These are phyloP conservation scores for Seira ritae DNA, from an alignment of 2,888 invertebrate species.

Conservation along the genomic window DNA sequence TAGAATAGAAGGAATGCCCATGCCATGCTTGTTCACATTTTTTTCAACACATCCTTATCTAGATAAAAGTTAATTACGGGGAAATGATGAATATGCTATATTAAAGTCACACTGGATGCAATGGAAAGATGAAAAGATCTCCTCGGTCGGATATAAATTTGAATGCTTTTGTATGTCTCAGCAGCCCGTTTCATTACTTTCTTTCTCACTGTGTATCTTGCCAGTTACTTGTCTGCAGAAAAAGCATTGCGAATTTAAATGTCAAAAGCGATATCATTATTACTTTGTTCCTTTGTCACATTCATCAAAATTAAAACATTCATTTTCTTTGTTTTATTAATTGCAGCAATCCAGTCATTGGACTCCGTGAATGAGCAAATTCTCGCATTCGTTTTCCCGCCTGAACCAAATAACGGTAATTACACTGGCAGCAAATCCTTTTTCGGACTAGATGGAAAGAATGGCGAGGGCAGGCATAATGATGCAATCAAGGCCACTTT, in stretches of 20 bases:
- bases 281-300: background rate
- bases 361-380: slow-evolving; percentile 77
- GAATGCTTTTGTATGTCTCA: too few relatives aligned
- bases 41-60: slow-evolving; percentile 47
- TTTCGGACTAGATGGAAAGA: slow-evolving; percentile 56
- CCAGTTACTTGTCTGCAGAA: slow-evolving; percentile 18
- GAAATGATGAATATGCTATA: slow-evolving; percentile 43
- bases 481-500: slow-evolving; percentile 70
- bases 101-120: too few relatives aligned
- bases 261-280: background rate
- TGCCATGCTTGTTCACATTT: background rate
- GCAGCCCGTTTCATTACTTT: slow-evolving; percentile 15
- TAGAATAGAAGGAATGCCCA: slow-evolving; percentile 31
- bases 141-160: too few relatives aligned
- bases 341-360: slow-evolving; percentile 77
- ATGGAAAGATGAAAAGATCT: too few relatives aligned
- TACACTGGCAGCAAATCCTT: slow-evolving; percentile 59
- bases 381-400: slow-evolving; percentile 76
- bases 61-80: slow-evolving; percentile 49
- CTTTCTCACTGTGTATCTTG: too few relatives aligned
- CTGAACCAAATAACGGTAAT: slow-evolving; percentile 69
- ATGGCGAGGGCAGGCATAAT: slow-evolving; percentile 67
- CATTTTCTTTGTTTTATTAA: slow-evolving; percentile 13
- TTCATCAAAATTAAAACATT: too few relatives aligned
- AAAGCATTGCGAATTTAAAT: background rate